Base-by-base conservation (phyloP, 1,140 invertebrate genomes). In the Piezodorus guildinii region DNA sequence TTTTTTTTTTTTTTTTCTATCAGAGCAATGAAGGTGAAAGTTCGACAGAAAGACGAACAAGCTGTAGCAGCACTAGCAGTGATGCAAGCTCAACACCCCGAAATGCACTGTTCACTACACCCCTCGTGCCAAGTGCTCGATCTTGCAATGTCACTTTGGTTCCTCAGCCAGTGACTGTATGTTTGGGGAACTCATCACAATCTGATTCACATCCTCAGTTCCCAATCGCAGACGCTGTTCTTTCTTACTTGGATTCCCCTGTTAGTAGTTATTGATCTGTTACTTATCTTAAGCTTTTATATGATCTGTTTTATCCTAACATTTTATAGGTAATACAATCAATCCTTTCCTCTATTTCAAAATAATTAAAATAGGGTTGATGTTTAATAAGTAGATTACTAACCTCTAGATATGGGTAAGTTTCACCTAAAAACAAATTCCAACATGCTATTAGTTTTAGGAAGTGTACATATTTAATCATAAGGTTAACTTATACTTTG, bases 181-280 rank as follows among this genome's bases (percentile, higher is more conserved):
- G 3, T 56, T 16, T 15, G 5, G 52, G 23, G 27, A 49, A 49
- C 10, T 19, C n/a, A 19, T 17, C n/a, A 5, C 46, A 49, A n/a
- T 21, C 46, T 49, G 52, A 56, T 56, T 25, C 52, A 23, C 52
- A 56, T 23, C 23, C 61, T 5, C 52, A 56, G 23, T 67, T 65
- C 21, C 63, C 63, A 25, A 71, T 86, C 45, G 74, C 85, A 61
- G 83, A 85, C 74, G 73, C 84, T 15, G 69, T 86, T 65, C 73
- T 85, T 62, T 81, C 79, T 60, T 83, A 85, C 70, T 74, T 86
- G 58, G 78, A 83, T 68, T 85, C 82, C 75, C 82, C 84, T 23
- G 84, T 85, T 71, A 67, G 61, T 62, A 60, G 15, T 52, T 16
- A 61, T 62, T 54, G 2, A 1, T 39, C 34, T 39, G 6, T 39